Evolutionary conservation across 2,113 vertebrate species (phyloP), one percentile per base, ranked within the genome.

Genomic region (Dendropsophus ebraccatus): DNA sequence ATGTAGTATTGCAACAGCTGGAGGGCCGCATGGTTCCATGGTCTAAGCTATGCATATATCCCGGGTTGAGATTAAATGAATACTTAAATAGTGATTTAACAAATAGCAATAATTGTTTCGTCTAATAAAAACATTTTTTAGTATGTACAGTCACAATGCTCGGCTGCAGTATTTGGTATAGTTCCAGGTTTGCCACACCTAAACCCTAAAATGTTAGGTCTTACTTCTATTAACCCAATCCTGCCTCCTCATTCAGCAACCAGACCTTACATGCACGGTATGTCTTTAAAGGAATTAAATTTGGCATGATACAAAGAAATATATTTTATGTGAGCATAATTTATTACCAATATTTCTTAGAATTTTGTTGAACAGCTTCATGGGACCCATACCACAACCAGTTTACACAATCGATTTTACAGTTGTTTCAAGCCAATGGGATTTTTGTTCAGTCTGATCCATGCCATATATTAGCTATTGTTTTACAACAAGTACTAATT

Each of bases 401-500:
- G 9, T 3, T 23, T 37, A 37, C 35, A 37, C 19, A 69, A 21
- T 35, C 28, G 1, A 11, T 25, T n/a, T n/a, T 67, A 67, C 12
- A 19, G 9, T 69, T 35, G 32, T 70, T 23, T 37, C 67, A 54
- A 30, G 25, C 41, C 49, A 23, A 75, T 75, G 41, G 13, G 49
- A 32, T 32, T 74, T 74, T 25, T 76, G 37, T 37, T 25, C 74
- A 32, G 21, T 25, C 14, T 58, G 16, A 83, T 58, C 67, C 70
- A 58, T 84, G 41, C 41, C 52, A 32, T 72, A 35, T 83, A 41
- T 73, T 77, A 35, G 41, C 12, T 76, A 37, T 84, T 37, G 58
- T 47, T 28, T 81, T 11, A 45, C 23, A 65, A 81, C 2, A 8
- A 60, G 60, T 81, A 81, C 85, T 87, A 87, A 87, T 82, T 70